Evolutionary conservation across 2,888 invertebrate species (phyloP).

Genomic region (Tachystola acroxantha): DNA sequence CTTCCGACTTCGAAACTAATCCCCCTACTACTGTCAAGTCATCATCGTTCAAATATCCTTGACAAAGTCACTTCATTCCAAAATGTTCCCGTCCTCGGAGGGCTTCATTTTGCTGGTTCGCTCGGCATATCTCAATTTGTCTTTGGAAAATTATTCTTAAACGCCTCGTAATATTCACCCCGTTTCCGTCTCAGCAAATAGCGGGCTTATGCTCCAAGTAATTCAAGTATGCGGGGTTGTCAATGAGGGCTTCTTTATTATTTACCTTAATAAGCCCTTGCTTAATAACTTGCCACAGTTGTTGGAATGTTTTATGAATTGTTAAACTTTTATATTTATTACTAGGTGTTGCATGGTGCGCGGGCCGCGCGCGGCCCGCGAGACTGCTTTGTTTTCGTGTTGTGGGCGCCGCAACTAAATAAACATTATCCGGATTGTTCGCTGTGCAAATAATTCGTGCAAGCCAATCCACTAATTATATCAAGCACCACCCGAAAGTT

Average conservation of each 20-base stretch:
- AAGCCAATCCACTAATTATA: too few relatives aligned
- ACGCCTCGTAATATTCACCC: constrained; percentile 9
- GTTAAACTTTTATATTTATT: too few relatives aligned
- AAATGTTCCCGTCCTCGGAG: neutral
- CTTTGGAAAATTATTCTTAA: constrained; percentile 17
- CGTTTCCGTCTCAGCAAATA: neutral
- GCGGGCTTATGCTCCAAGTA: neutral
- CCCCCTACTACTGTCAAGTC: neutral
- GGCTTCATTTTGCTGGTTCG: constrained; percentile 9
- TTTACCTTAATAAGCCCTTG: neutral
- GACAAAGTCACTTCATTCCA: neutral
- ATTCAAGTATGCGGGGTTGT: constrained; percentile 3
- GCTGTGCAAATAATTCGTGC: too few relatives aligned
- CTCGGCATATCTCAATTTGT: constrained; percentile 20
- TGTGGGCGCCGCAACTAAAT: too few relatives aligned
- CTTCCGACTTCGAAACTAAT: neutral
- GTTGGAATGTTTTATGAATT: too few relatives aligned
- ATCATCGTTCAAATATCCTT: neutral
- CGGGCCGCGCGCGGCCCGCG: too few relatives aligned
- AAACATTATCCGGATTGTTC: too few relatives aligned
- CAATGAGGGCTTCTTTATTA: constrained; percentile 1
- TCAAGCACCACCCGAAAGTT: too few relatives aligned
- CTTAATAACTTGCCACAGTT: too few relatives aligned
- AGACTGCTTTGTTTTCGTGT: too few relatives aligned
- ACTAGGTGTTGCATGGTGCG: too few relatives aligned